Base-by-base conservation (phyloP, 2,888 invertebrate species). In the Dysmachus trigonus region DNA sequence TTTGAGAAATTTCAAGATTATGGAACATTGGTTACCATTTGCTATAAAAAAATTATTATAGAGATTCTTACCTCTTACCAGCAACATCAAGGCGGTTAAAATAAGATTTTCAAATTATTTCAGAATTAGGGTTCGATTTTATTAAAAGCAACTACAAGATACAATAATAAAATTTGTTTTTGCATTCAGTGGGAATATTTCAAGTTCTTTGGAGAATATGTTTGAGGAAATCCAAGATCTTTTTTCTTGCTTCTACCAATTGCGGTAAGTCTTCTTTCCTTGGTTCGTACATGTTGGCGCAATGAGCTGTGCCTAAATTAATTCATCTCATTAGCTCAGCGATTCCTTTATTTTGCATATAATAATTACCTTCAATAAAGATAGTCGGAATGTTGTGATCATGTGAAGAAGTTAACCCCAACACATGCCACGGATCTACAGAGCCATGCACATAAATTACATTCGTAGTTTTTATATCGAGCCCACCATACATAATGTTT, bases 281-380 rank as follows among this genome's bases (percentile, higher is more conserved):
- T 6, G 94, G 92, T 35, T 98, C 97, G 91, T 98, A 98, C 97
- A 98, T 97, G 90, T 98, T 96, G 0, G 98, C 98, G 92, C 98
- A 98, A 91, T 98, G 98, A 6, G 98, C 98, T n/a, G 98, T 97
- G 62, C 97, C 97, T 97, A 90, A 2, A 92, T 91, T 83, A 10
- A 10, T 38, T 38, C 13, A 38, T 10, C 13, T 38, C 10, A 38
- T 10, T 1, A 10, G 10, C 2, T 1, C 38, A 10, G 13, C 38
- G 8, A 38, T 38, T 0, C 10, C 38, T 10, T n/a, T n/a, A n/a
- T n/a, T 38, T 38, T 38, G 6, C 7, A 38, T 38, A 38, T 10
- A 10, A 38, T 38, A 85, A 89, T 51, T 51, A 96, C 96, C 96
- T 90, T 95, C 92, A 53, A 97, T 96, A 88, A 93, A 96, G 89